These are phyloP conservation scores for Siphamia tubifer DNA, from an alignment of 2,113 vertebrate genomes.

Conservation along the genomic window DNA sequence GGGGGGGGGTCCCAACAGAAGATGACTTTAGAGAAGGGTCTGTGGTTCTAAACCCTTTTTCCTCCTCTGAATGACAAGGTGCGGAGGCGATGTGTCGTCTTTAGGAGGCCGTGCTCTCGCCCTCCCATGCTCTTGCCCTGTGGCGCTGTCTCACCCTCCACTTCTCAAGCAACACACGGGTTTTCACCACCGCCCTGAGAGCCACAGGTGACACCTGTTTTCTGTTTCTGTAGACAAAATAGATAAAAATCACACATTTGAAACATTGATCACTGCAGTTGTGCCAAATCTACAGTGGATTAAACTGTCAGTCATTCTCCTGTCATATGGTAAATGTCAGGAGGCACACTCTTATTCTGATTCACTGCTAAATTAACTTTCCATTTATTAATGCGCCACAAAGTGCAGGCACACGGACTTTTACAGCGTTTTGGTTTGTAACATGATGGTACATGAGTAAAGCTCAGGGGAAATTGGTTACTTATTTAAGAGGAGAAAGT, in stretches of 20 bases:
- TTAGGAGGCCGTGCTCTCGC: constrained; percentile 35
- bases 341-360: neutral
- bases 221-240: constrained; percentile 2
- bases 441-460: constrained; percentile 36
- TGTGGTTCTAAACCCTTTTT: neutral
- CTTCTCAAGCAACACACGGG: constrained; percentile 55
- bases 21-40: neutral
- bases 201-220: neutral
- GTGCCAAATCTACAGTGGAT: neutral
- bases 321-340: neutral
- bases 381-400: constrained; percentile 23
- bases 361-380: too few relatives aligned
- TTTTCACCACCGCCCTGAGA: neutral
- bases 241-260: neutral
- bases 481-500: neutral
- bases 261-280: neutral
- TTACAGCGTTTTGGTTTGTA: neutral
- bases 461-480: neutral
- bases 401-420: constrained; percentile 14
- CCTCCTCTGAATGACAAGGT: constrained; percentile 1
- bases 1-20: neutral
- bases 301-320: neutral
- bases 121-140: constrained; percentile 33
- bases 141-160: constrained; percentile 47
- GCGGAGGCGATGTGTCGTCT: neutral